phyloP scores from a whole-genome alignment of 1,140 invertebrate genomes.

The Hyles euphorbiae region DNA sequence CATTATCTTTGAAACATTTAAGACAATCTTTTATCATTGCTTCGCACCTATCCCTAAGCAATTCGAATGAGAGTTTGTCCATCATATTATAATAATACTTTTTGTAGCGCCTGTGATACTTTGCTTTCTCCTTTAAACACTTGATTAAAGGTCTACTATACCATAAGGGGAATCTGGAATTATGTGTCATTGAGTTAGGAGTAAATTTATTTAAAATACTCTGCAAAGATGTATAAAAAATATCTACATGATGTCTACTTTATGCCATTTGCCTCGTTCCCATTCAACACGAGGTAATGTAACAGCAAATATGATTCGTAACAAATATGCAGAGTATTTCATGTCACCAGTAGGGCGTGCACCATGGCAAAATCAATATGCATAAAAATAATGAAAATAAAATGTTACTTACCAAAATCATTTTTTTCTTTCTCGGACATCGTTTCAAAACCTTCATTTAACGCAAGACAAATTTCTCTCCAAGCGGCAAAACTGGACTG shows the following conservation, averaged over 20 bases:
- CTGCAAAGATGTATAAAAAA: conserved; percentile 5
- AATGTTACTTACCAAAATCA: too few species aligned
- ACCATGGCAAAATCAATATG: too few species aligned
- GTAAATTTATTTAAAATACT: not conserved
- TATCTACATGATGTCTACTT: not conserved
- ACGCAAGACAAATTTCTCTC: too few species aligned
- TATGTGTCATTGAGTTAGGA: not conserved
- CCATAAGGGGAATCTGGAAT: conserved; percentile 2
- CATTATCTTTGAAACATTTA: not conserved
- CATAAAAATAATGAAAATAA: too few species aligned
- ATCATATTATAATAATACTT: conserved; percentile 2
- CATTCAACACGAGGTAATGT: too few species aligned
- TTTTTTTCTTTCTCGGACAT: too few species aligned
- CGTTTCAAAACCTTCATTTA: too few species aligned
- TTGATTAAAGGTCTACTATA: conserved; percentile 1
- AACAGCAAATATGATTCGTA: too few species aligned
- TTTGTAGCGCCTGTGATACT: conserved; percentile 1
- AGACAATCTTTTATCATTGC: not conserved
- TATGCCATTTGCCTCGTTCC: too few species aligned
- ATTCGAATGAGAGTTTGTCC: conserved; percentile 7
- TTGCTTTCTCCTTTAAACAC: conserved; percentile 1
- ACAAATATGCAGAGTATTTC: too few species aligned
- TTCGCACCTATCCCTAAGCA: not conserved
- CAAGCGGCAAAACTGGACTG: too few species aligned
- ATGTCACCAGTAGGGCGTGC: too few species aligned